Evolutionary conservation across 2,888 invertebrate species (phyloP).

Genomic region (Drosophila mimica): DNA sequence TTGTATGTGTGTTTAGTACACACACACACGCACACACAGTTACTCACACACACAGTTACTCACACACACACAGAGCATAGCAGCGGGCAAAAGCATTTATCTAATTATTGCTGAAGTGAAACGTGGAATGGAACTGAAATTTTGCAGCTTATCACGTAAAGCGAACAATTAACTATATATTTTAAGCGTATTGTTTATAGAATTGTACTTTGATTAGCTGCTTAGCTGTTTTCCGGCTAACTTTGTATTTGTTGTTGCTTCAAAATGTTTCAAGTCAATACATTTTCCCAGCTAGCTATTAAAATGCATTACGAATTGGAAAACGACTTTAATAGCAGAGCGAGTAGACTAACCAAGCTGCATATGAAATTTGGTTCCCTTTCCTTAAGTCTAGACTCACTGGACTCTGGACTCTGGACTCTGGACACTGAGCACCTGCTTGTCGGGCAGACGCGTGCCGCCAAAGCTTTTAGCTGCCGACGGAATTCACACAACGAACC

Average conservation of each 20-base stretch:
- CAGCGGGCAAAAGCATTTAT: background rate
- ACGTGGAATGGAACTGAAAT: conserved; percentile 1
- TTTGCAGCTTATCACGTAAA: conserved; percentile 1
- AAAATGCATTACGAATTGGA: conserved; percentile 26
- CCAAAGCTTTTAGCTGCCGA: conserved; percentile 75
- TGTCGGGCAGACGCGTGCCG: conserved; percentile 61
- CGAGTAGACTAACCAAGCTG: conserved; percentile 29
- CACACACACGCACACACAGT: background rate
- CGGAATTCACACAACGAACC: conserved; percentile 65
- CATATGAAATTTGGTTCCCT: background rate
- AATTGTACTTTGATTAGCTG: background rate
- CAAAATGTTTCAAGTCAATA: background rate
- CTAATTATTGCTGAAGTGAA: conserved; percentile 10
- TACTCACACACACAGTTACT: background rate
- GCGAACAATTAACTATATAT: background rate
- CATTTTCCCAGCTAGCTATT: conserved; percentile 6
- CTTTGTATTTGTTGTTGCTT: background rate
- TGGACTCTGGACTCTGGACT: background rate
- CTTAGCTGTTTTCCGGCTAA: background rate
- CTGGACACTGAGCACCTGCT: conserved; percentile 17
- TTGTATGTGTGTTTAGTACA: background rate
- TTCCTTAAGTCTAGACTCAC: conserved; percentile 2
- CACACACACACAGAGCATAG: background rate
- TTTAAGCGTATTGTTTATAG: background rate
- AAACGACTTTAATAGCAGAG: conserved; percentile 22